Evolutionary conservation across 2,113 vertebrate species (phyloP).

Genomic region (Perca fluviatilis): DNA sequence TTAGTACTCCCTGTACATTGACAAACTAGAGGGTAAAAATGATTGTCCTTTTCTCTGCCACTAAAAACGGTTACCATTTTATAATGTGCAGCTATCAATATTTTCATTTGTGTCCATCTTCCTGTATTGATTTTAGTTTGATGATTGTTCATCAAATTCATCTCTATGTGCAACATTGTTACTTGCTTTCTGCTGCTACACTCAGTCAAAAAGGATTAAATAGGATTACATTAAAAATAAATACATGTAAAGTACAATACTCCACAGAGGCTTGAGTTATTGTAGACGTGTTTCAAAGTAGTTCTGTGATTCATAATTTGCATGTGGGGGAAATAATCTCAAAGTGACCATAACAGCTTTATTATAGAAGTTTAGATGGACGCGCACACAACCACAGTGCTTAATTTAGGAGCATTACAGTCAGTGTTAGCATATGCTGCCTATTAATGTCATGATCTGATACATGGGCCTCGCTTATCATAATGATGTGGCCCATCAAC

Average conservation of each 20-base stretch:
- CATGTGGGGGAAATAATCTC: conserved; percentile 30
- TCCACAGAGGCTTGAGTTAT: conserved; percentile 8
- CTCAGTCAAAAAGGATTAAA: background rate
- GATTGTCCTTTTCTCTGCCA: background rate
- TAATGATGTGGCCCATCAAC: conserved; percentile 40
- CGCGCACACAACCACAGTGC: conserved; percentile 1
- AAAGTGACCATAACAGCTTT: conserved; percentile 14
- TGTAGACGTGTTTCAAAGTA: conserved; percentile 44
- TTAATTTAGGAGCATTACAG: conserved; percentile 19
- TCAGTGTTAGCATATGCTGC: conserved; percentile 4
- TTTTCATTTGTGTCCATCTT: background rate
- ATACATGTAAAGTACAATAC: background rate
- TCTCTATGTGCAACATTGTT: no score
- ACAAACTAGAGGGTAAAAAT: background rate
- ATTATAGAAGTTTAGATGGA: background rate
- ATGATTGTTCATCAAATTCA: background rate
- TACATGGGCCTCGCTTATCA: background rate
- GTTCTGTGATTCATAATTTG: conserved; percentile 30
- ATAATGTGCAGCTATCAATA: background rate
- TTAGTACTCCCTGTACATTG: background rate
- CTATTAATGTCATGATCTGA: conserved; percentile 32
- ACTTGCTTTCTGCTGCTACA: background rate
- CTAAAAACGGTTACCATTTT: background rate
- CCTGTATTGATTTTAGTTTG: background rate
- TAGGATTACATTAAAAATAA: conserved; percentile 1